These are phyloP conservation scores for Microctonus brassicae DNA, from an alignment of 2,888 invertebrate species.

Conservation along the genomic window DNA sequence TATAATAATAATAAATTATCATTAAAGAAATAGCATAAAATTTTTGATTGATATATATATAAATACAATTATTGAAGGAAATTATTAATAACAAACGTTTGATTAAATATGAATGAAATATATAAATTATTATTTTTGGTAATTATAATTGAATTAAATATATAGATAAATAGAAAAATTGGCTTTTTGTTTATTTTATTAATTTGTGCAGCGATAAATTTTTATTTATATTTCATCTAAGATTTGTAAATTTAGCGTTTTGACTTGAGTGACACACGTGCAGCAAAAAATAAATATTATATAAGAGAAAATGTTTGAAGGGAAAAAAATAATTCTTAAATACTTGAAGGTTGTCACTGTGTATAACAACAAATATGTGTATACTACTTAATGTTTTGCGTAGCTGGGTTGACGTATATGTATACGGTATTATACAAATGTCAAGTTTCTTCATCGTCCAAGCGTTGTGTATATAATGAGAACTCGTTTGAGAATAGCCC, in stretches of 20 bases:
- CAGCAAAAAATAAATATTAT: not conserved
- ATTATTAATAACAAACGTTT: not conserved
- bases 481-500: constrained; percentile 5
- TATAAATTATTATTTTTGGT: too few relatives aligned
- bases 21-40: not conserved
- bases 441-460: constrained; percentile 1
- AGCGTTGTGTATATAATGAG: constrained; percentile 14
- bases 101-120: not conserved
- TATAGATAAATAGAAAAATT: not conserved
- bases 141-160: too few relatives aligned
- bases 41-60: too few relatives aligned
- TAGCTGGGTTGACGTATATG: not conserved
- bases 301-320: not conserved
- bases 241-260: too few relatives aligned
- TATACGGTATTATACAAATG: not conserved
- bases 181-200: not conserved
- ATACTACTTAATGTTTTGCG: not conserved
- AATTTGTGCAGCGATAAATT: not conserved
- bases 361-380: not conserved
- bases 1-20: not conserved
- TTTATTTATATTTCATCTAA: too few relatives aligned
- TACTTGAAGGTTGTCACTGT: not conserved
- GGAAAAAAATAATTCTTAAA: not conserved
- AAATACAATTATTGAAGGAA: not conserved
- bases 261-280: not conserved